Conservation (phyloP, 2,888 invertebrate genomes). For the Falcaria lacertinaria region DNA sequence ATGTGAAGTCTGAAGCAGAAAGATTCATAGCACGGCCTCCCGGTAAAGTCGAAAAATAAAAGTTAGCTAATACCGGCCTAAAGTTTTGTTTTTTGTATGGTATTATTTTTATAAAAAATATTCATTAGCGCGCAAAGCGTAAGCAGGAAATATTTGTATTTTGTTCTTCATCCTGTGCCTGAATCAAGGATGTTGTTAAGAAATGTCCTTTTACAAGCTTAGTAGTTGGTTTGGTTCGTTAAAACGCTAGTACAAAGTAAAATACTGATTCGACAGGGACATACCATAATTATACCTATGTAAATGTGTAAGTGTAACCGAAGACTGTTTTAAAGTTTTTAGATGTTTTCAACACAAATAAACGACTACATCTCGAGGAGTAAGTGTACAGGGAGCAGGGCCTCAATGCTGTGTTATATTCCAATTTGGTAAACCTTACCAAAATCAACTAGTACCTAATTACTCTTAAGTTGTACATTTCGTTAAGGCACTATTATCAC, state of each 20-base stretch:
- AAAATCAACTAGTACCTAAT: slow-evolving; percentile 69
- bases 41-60: background rate
- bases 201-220: slow-evolving; percentile 43
- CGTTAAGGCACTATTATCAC: slow-evolving; percentile 33
- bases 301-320: slow-evolving; percentile 68
- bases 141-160: slow-evolving; percentile 18
- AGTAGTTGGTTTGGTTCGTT: slow-evolving; percentile 52
- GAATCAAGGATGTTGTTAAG: slow-evolving; percentile 32
- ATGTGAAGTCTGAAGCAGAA: background rate
- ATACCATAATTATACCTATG: slow-evolving; percentile 61
- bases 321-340: slow-evolving; percentile 75
- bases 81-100: slow-evolving; percentile 12
- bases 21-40: background rate
- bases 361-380: slow-evolving; percentile 40
- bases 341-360: slow-evolving; percentile 61
- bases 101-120: slow-evolving; percentile 9
- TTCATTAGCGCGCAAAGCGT: slow-evolving; percentile 15
- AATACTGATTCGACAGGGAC: slow-evolving; percentile 74
- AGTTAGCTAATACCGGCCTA: background rate
- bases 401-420: slow-evolving; percentile 59
- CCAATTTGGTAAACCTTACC: slow-evolving; percentile 66
- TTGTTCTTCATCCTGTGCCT: slow-evolving; percentile 49
- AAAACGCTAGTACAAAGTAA: slow-evolving; percentile 71
- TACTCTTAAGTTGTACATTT: slow-evolving; percentile 53
- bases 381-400: slow-evolving; percentile 34